Base-by-base conservation (phyloP, 2,888 invertebrate genomes). In the Drosophila flavopinicola region DNA sequence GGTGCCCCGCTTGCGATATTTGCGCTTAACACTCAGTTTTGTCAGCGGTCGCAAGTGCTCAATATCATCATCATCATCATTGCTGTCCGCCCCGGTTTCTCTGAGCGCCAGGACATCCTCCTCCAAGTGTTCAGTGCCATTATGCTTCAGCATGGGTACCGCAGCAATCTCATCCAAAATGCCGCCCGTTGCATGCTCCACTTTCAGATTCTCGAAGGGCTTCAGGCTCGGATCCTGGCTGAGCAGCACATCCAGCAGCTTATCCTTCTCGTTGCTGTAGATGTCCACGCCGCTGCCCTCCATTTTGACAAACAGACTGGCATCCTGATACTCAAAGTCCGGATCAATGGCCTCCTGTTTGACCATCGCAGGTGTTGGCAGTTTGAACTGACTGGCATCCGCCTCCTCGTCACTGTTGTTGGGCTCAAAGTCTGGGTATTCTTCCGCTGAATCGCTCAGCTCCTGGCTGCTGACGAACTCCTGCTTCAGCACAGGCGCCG, bases 151-250 rank as follows among this genome's bases (percentile, higher is more conserved):
- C n/a, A 89, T 64, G 29, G 85, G 77, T 9, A 87, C 79, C 1
- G 86, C 78, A 37, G 90, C 90, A 13, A 87, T 80, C 33, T 90
- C 90, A 38, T 88, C 79, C 3, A 90, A 52, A 24, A 87, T 84
- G 9, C 76, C 79, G 6, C 75, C 79, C 7, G 64, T 63, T 15
- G 60, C 60, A 42, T 78, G 78, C 13, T 86, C 86, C 25, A 88
- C 70, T 37, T 86, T 86, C 0, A 86, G 59, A 20, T 64, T 82
- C 11, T 87, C 85, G 32, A 85, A 87, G 4, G 88, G 87, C 42
- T 76, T 79, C 0, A 78, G 45, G 3, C 67, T 69, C 39, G 82
- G 78, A 13, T 78, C 71, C 11, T 88, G 76, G 32, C 71, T 79
- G 5, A 90, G 77, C 33, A 90, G 53, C 17, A 78, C 78, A 44